Base-by-base conservation (phyloP, 2,888 invertebrate species). In the Pammene aurita region DNA sequence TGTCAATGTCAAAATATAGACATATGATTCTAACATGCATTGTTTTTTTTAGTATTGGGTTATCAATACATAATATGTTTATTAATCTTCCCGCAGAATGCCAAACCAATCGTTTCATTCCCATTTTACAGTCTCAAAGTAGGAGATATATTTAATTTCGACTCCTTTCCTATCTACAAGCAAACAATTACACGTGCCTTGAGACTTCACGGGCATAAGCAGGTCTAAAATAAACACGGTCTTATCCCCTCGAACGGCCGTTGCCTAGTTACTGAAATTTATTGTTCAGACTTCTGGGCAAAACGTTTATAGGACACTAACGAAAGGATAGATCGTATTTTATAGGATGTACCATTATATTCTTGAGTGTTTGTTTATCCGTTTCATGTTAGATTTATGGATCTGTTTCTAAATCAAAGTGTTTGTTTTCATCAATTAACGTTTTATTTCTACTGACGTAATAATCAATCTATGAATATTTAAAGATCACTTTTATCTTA, bases 291-390 rank as follows among this genome's bases (percentile, higher is more conserved):
- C 26, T 64, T 64, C 58, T 56, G 62, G 56, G 11, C 56, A 38
- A 54, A 64, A 58, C 64, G 64, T 54, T 68, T 58, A 68, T 68
- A 68, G 55, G 58, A 52, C 68, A 58, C 50, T 50, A 50, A 57
- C 18, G 56, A 62, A 57, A 67, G 62, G 42, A 57, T 67, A 34
- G 50, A 16, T n/a, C 11, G 11, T 63, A 56, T 57, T 67, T 67
- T 56, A 57, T 54, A 55, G 11, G 63, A 41, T 41, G 42, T 41
- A 48, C 26, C 48, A 42, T 67, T 42, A 57, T 50, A 50, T 26
- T 26, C 26, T 18, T 42, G 10, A 56, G 62, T 62, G 13, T 35
- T 55, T 13, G 38, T 67, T 63, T 63, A 42, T 26, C 16, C 14
- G 42, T 38, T 61, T 55, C 56, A 44, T 38, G 38, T 48, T 14